phyloP scores from a whole-genome alignment of 2,888 invertebrate genomes.

The Cancer borealis region DNA sequence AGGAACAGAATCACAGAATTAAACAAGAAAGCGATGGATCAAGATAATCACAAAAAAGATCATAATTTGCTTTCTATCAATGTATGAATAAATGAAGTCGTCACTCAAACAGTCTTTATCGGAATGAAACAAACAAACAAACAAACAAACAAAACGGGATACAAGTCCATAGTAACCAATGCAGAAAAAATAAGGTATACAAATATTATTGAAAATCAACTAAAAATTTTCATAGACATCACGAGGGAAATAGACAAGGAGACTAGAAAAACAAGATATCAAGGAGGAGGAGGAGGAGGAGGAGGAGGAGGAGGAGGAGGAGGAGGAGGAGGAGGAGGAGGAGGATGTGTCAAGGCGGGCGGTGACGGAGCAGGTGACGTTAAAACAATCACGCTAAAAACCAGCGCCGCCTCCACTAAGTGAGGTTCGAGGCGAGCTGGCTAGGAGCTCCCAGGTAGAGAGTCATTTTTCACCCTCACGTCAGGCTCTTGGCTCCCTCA shows the following conservation, averaged over 20 bases:
- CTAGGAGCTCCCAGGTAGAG: slow-evolving; percentile 58
- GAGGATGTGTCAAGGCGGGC: not conserved
- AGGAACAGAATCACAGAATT: too few relatives aligned
- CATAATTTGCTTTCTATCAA: not conserved
- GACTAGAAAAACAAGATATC: not conserved
- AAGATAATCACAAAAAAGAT: too few relatives aligned
- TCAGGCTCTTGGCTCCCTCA: slow-evolving; percentile 63
- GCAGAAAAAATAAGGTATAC: too few relatives aligned
- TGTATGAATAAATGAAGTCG: not conserved
- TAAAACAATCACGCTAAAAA: slow-evolving; percentile 23
- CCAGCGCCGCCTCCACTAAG: slow-evolving; percentile 54
- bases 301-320: not conserved
- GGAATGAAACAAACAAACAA: not conserved
- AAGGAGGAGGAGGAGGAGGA: not conserved
- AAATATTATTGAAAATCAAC: too few relatives aligned
- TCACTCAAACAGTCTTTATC: not conserved
- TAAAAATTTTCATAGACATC: too few relatives aligned
- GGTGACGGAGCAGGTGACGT: slow-evolving; percentile 12
- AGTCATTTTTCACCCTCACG: slow-evolving; percentile 70
- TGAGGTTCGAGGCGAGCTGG: slow-evolving; percentile 38
- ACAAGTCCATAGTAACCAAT: too few relatives aligned
- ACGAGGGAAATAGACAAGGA: not conserved
- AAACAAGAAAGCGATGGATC: too few relatives aligned
- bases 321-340: not conserved
- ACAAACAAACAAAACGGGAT: not conserved